Conservation (phyloP, 1,140 invertebrate genomes). For the Drosophila pseudoananassae region DNA sequence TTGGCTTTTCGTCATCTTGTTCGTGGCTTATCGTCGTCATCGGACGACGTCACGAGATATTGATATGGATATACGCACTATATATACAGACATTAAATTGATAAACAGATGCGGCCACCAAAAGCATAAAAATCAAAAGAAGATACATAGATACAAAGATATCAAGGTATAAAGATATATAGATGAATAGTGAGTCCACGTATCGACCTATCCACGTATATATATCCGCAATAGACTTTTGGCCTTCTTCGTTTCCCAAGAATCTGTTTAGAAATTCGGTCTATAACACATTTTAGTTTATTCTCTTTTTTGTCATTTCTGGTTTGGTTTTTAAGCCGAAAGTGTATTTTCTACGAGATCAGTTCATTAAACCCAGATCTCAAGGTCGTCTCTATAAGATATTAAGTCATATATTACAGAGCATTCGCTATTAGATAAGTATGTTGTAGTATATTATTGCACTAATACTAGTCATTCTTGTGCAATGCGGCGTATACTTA, state of each 20-base stretch:
- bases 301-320: constrained; percentile 6
- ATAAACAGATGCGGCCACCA: constrained; percentile 15
- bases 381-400: constrained; percentile 8
- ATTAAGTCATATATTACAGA: constrained; percentile 1
- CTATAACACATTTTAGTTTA: constrained; percentile 26
- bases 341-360: background rate
- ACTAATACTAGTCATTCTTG: background rate
- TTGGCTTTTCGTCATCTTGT: constrained; percentile 34
- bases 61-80: background rate
- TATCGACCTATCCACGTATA: background rate
- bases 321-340: constrained; percentile 16
- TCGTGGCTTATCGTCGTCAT: constrained; percentile 44
- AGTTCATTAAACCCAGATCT: constrained; percentile 32
- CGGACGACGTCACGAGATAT: constrained; percentile 52
- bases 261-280: constrained; percentile 29
- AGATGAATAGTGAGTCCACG: background rate
- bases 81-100: constrained; percentile 9
- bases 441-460: background rate
- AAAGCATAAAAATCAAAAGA: background rate
- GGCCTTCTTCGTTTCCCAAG: constrained; percentile 26
- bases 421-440: background rate
- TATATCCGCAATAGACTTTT: constrained; percentile 40
- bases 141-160: background rate
- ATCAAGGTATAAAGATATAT: background rate
- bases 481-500: background rate